A percentile compares a stretch with the other conserved stretches of the same genome.
These are phyloP conservation scores for Protomyctophum bolini DNA, from an alignment of 2,113 vertebrate genomes.

Conservation along the genomic window DNA sequence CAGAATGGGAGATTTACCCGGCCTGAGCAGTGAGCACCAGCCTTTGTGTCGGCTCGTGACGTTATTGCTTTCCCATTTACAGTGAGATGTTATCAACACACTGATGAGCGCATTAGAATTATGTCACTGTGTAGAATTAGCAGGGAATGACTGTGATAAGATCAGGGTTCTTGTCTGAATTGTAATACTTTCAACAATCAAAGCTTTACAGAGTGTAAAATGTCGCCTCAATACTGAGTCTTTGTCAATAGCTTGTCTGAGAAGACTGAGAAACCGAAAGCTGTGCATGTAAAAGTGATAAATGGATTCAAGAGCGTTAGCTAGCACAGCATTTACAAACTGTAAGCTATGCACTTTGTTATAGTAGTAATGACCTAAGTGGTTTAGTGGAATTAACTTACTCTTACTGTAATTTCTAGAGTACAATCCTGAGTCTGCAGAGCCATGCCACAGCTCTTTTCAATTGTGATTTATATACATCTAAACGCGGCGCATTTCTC, in stretches of 20 bases:
- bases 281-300: constrained; percentile 8
- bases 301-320: constrained; percentile 6
- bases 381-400: background rate
- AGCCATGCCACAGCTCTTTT: background rate
- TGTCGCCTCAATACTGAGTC: background rate
- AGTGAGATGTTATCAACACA: constrained; percentile 31
- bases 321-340: background rate
- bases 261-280: background rate
- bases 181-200: constrained; percentile 27
- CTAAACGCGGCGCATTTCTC: constrained; percentile 37
- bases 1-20: constrained; percentile 1
- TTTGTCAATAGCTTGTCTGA: background rate
- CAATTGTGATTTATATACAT: constrained; percentile 5
- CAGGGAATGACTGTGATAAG: constrained; percentile 5
- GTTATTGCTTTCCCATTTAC: constrained; percentile 28
- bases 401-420: constrained; percentile 26
- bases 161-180: constrained; percentile 21
- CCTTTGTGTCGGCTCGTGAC: constrained; percentile 7
- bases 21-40: no score
- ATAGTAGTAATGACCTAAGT: constrained; percentile 13
- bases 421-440: constrained; percentile 21
- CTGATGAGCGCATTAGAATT: constrained; percentile 25
- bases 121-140: constrained; percentile 32
- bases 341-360: background rate
- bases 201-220: background rate